These are phyloP conservation scores for Maniola hyperantus DNA, from an alignment of 2,888 invertebrate genomes.

Conservation along the genomic window DNA sequence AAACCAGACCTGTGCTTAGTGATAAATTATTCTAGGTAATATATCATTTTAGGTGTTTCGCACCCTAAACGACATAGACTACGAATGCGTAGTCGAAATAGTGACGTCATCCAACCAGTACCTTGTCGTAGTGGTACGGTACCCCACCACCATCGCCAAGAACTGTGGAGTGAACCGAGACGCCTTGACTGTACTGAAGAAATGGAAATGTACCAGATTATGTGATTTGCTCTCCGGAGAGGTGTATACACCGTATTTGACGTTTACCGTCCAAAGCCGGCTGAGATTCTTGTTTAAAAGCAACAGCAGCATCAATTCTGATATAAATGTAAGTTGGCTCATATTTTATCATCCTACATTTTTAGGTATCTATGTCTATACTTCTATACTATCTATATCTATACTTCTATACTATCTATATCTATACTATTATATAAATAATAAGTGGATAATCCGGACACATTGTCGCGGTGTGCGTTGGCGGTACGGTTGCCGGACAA, in stretches of 20 bases:
- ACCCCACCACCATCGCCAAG: slow-evolving; percentile 52
- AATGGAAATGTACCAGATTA: slow-evolving; percentile 52
- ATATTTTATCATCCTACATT: no score
- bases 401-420: no score
- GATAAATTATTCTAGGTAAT: neutral
- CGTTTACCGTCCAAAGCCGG: slow-evolving; percentile 51
- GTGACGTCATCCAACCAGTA: slow-evolving; percentile 47
- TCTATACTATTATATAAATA: no score
- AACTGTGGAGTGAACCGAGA: slow-evolving; percentile 59
- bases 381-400: no score
- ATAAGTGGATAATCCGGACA: no score
- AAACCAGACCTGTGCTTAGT: no score
- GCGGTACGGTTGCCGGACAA: no score
- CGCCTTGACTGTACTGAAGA: slow-evolving; percentile 59
- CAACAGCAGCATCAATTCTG: slow-evolving; percentile 70
- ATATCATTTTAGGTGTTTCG: slow-evolving; percentile 57
- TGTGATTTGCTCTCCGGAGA: slow-evolving; percentile 53
- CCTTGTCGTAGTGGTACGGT: slow-evolving; percentile 61
- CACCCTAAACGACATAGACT: slow-evolving; percentile 60
- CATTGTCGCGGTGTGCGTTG: no score
- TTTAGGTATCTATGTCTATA: no score
- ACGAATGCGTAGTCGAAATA: slow-evolving; percentile 64
- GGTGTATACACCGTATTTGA: slow-evolving; percentile 51
- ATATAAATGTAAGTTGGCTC: slow-evolving; percentile 60
- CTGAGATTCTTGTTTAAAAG: slow-evolving; percentile 63